Conservation (phyloP, 2,113 vertebrate genomes). For the Platanista minor region DNA sequence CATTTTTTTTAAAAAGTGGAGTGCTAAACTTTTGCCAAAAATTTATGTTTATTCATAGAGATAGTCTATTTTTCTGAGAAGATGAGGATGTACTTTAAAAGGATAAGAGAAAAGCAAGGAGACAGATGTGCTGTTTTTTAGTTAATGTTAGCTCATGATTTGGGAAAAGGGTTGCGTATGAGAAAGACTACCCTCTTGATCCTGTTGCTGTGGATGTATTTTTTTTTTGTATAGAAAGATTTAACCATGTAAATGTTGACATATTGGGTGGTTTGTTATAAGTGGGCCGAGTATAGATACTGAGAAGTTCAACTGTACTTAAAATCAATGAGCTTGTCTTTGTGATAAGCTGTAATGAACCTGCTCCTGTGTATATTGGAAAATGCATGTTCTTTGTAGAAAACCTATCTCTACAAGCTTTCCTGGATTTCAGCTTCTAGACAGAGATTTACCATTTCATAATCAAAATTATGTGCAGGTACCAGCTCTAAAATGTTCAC, state of each 20-base stretch:
- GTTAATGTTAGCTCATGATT: not conserved
- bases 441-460: not conserved
- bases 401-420: not conserved
- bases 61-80: not conserved
- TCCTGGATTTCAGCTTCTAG: not conserved
- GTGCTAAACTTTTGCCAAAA: not conserved
- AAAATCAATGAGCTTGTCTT: not conserved
- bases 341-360: not conserved
- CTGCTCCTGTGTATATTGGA: not conserved
- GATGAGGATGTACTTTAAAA: not conserved
- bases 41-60: not conserved
- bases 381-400: not conserved
- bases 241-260: not conserved
- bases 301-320: slow-evolving; percentile 1
- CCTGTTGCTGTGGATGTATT: not conserved
- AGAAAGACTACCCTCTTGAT: not conserved
- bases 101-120: not conserved
- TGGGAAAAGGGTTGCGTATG: not conserved
- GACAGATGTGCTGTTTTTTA: not conserved
- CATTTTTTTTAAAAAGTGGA: not conserved
- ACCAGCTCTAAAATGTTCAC: not conserved
- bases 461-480: not conserved
- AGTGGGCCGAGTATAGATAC: not conserved
- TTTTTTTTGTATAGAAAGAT: not conserved
- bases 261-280: not conserved